A percentile compares a stretch with the other conserved stretches of the same genome.
These are phyloP conservation scores for Danionella dracula DNA, from an alignment of 2,797 vertebrate genomes.

Conservation along the genomic window DNA sequence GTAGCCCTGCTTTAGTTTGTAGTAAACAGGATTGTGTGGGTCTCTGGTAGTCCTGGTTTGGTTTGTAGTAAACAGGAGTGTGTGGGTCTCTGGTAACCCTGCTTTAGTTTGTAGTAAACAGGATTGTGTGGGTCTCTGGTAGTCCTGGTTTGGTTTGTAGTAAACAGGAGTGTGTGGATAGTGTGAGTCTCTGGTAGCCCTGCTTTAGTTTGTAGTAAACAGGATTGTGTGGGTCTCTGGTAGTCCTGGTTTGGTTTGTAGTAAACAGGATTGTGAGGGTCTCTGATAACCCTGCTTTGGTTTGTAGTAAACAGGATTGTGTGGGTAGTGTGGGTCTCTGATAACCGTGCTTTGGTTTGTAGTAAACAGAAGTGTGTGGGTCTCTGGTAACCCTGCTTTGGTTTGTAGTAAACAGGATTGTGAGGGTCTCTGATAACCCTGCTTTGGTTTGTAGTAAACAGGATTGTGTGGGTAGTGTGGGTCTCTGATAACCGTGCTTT, in stretches of 20 bases:
- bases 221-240: not conserved
- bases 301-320: no score
- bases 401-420: no score
- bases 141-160: not conserved
- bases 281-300: slow-evolving; percentile 1
- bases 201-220: no score
- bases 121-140: not conserved
- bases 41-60: slow-evolving; percentile 2
- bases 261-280: no score
- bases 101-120: no score
- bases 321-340: not conserved
- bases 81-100: not conserved
- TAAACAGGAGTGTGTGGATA: no score
- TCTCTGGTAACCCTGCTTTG: slow-evolving; percentile 4
- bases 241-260: not conserved
- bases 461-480: no score
- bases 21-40: no score
- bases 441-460: no score
- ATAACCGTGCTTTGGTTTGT: not conserved
- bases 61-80: no score
- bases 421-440: not conserved
- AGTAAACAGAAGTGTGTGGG: no score
- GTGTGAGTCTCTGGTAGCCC: not conserved
- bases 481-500: slow-evolving; percentile 2
- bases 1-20: not conserved